Evolutionary conservation across 2,888 invertebrate species (phyloP), one percentile per base, ranked within the genome.

Genomic region (Volucella inflata): DNA sequence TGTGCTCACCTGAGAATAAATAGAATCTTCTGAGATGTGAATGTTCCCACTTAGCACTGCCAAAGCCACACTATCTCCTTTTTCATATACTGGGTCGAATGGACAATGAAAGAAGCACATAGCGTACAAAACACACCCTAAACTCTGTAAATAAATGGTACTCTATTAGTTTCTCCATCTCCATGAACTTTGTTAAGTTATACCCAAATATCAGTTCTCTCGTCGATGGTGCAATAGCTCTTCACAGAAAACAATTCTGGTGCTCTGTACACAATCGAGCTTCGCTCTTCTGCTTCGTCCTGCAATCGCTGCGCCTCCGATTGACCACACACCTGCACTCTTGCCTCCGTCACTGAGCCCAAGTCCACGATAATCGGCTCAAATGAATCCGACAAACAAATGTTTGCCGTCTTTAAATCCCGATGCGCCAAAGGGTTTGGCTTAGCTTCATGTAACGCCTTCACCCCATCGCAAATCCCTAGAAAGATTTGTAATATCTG

Each of bases 201-300:
- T 62, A 92, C 92, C 97, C 97, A 98, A 89, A 97, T 95, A 92
- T 98, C 97, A 44, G 96, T 96, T 87, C 96, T 93, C 91, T 97
- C 96, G 90, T 97, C 97, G 72, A 98, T 94, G 88, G 95, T 94
- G 89, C 95, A 95, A 89, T 96, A 95, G 79, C 95, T 95, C 91
- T 97, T 96, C 10, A 97, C 96, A 88, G 95, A 95, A 90, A 98
- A 98, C 64, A 98, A 92, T 91, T 98, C 98, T 0, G 98, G 98
- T 0, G 97, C 96, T 88, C 97, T 93, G 90, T 97, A 98, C 2
- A 97, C 95, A 95, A 98, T 97, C 30, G 97, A 96, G 91, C 96
- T 97, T 81, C 96, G 93, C 92, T 97, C 97, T 62, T 96, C 96
- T 1, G 97, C 97, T 65, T 95, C 92, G 90, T 98, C 98, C 92